phyloP scores from a whole-genome alignment of 2,888 invertebrate genomes.

The Caenorhabditis sp. region DNA sequence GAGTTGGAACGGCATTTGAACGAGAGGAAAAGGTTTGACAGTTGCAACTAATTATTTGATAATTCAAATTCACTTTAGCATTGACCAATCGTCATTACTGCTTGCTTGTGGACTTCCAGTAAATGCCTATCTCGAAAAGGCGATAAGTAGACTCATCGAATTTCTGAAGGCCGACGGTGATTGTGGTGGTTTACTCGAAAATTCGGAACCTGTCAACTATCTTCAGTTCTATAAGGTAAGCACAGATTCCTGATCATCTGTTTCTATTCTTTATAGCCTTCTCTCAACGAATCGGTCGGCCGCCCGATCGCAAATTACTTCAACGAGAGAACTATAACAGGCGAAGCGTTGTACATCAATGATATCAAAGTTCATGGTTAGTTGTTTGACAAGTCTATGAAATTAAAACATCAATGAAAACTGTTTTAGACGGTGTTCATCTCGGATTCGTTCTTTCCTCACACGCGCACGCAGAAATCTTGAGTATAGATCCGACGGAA shows the following conservation, averaged over 20 bases:
- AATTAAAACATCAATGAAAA: too few species aligned
- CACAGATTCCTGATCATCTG: not conserved
- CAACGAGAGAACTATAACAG: constrained; percentile 89
- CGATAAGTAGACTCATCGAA: not conserved
- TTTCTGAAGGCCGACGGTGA: too few species aligned
- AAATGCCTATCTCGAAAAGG: too few species aligned
- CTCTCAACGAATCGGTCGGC: constrained; percentile 85
- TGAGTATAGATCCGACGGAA: constrained; percentile 85
- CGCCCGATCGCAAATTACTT: constrained; percentile 87
- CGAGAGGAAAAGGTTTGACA: not conserved
- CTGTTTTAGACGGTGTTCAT: constrained; percentile 80
- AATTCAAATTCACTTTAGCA: too few species aligned
- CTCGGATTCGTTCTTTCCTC: constrained; percentile 88
- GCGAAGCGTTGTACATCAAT: constrained; percentile 92
- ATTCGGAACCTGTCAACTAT: too few species aligned
- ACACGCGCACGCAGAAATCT: constrained; percentile 87
- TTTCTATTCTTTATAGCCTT: constrained; percentile 15
- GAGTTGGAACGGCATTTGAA: constrained; percentile 5
- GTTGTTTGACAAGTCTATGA: too few species aligned
- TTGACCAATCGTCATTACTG: too few species aligned
- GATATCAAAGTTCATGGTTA: constrained; percentile 83
- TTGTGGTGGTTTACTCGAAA: too few species aligned
- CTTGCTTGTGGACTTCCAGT: too few species aligned
- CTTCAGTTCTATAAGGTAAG: too few species aligned
- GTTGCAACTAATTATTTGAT: too few species aligned